phyloP scores from a whole-genome alignment of 1,140 invertebrate genomes.

The Coelopa frigida region DNA sequence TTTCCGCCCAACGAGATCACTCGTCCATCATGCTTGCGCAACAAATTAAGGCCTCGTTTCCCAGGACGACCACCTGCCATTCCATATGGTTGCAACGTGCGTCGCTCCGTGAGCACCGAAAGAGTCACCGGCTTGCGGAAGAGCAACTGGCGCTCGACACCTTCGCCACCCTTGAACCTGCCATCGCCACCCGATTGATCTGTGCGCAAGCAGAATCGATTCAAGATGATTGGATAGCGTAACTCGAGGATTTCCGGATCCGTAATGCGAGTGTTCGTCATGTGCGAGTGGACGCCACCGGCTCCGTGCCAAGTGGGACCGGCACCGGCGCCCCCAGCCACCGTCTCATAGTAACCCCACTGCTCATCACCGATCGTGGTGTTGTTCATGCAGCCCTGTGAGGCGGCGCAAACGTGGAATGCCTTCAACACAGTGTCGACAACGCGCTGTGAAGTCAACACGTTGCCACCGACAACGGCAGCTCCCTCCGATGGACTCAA shows the following conservation, averaged over 20 bases:
- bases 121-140: conserved; percentile 80
- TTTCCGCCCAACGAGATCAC: conserved; percentile 83
- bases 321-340: conserved; percentile 97
- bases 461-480: conserved; percentile 98
- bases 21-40: conserved; percentile 63
- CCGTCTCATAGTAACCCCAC: conserved; percentile 97
- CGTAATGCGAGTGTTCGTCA: conserved; percentile 99
- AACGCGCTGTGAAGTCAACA: conserved; percentile 92
- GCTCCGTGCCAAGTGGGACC: conserved; percentile 85
- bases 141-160: conserved; percentile 79
- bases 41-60: conserved; percentile 68
- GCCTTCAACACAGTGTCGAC: conserved; percentile 95
- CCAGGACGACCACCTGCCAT: conserved; percentile 74
- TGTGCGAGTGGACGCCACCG: conserved; percentile 93
- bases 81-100: conserved; percentile 91
- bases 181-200: conserved; percentile 74
- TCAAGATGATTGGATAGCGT: conserved; percentile 88
- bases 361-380: conserved; percentile 89
- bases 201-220: conserved; percentile 73
- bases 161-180: conserved; percentile 76
- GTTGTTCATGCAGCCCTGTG: conserved; percentile 99
- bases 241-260: conserved; percentile 95
- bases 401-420: conserved; percentile 87
- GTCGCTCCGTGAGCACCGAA: conserved; percentile 89
- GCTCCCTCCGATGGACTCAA: conserved; percentile 86